Evolutionary conservation across 1,140 invertebrate genomes (phyloP).

Genomic region (Euura lappo): DNA sequence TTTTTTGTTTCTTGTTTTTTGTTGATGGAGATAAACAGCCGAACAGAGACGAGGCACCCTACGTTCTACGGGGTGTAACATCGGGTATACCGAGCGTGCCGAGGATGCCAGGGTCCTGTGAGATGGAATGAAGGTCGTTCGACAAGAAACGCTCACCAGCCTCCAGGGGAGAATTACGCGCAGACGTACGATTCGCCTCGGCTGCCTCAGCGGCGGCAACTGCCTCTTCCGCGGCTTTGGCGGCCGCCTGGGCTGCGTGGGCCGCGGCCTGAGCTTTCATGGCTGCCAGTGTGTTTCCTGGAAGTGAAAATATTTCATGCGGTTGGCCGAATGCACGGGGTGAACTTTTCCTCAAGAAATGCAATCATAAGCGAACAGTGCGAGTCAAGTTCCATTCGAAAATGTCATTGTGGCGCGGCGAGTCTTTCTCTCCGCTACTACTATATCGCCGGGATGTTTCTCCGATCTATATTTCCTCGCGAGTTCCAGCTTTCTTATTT

Average conservation of each 20-base stretch:
- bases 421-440: too few relatives aligned
- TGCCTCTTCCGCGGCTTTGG: conserved; percentile 11
- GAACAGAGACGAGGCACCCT: background rate
- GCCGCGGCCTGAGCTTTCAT: conserved; percentile 21
- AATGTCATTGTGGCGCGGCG: too few relatives aligned
- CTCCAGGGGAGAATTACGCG: background rate
- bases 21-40: background rate
- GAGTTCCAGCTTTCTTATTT: too few relatives aligned
- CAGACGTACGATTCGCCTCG: background rate
- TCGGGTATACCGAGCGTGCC: background rate
- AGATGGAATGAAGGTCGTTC: background rate
- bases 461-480: too few relatives aligned
- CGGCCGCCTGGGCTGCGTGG: conserved; percentile 11
- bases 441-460: too few relatives aligned
- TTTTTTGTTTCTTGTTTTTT: too few relatives aligned
- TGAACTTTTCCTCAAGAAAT: too few relatives aligned
- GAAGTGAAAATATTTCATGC: background rate
- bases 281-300: conserved; percentile 23
- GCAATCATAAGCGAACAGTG: too few relatives aligned
- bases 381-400: too few relatives aligned
- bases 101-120: background rate
- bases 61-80: background rate
- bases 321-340: too few relatives aligned
- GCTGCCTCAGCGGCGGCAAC: conserved; percentile 5
- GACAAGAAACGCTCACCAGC: background rate